Evolutionary conservation across 2,888 invertebrate genomes (phyloP), one percentile per base, ranked within the genome.

Genomic region (Spicauda simplicius): DNA sequence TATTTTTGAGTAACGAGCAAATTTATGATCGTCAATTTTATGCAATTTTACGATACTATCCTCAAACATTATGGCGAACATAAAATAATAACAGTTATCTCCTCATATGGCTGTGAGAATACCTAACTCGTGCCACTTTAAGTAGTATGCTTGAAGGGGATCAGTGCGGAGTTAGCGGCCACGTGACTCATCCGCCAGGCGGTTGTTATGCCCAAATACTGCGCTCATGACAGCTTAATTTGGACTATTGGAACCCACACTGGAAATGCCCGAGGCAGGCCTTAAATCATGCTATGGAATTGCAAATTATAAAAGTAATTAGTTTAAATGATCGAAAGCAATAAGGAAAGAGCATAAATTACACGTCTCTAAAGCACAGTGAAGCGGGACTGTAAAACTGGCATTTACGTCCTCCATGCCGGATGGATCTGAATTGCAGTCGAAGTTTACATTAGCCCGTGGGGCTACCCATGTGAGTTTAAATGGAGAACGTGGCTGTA

Each of bases 181-280:
- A 52, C n/a, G n/a, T 89, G 88, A 90, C 76, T 89, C 90, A 90
- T 78, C 73, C 69, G 55, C 78, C 81, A 78, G 82, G 82, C 77
- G 76, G 80, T 84, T 80, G 74, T 73, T 76, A 77, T 82, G 79
- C 74, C 86, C 84, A 86, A 87, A 88, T 82, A 82, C 78, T 71
- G 74, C 70, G 37, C 37, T 12, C 74, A 74, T 72, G 76, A 79
- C 80, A 82, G 79, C 83, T 82, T 73, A 79, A 74, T 73, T 71
- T 74, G 69, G 76, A 78, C 77, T 80, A 82, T 77, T 77, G 77
- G 76, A 80, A 80, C 56, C 50, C 74, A 76, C 72, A 72, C 56
- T 68, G 71, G 33, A 61, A 50, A 5, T 1, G n/a, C 48, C 7
- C 16, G 37, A 58, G 52, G 20, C 60, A 41, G 57, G 14, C 45